Evolutionary conservation across 2,113 vertebrate species (phyloP), one percentile per base, ranked within the genome.

Genomic region (Stegastes partitus): DNA sequence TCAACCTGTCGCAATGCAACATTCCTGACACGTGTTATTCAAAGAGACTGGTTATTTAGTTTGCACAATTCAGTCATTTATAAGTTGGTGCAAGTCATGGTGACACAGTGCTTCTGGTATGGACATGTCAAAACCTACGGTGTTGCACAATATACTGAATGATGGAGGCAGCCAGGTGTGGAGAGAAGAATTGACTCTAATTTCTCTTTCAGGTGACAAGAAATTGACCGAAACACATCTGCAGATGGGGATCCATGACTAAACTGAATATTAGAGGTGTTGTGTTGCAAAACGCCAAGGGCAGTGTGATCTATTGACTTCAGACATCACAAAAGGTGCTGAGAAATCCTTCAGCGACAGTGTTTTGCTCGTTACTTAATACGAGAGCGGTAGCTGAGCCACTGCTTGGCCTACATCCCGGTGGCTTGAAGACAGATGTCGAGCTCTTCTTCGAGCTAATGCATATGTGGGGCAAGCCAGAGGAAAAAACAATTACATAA

Each of bases 401-500:
- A 1, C 37, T 26, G 65, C 49, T 39, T 14, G 70, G 39, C 54
- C 77, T 47, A 11, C 10, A 61, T 54, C 22, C 53, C 0, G 7
- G 67, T 71, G 59, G 63, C 23, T 45, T 49, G 53, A n/a, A 34
- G 68, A 71, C 82, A 87, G 86, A 87, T 89, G 88, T 68, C 69
- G 16, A 71, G 61, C 70, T 54, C 67, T 54, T 72, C 68, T 58
- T 49, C 70, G 31, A 12, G 18, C 44, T 49, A 23, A 10, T 57
- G 47, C 70, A 83, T 57, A 75, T 45, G 62, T 73, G 62, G 67
- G 66, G 18, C 84, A 34, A 85, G 59, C 65, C 47, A 39, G 42
- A 55, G 69, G 42, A 82, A 73, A 61, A 83, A 84, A 90, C 82
- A 89, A 86, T 81, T 80, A 49, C 82, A 86, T 83, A 88, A 91